These are phyloP conservation scores for Shinisaurus crocodilurus DNA, from an alignment of 2,113 vertebrate genomes.

Conservation along the genomic window DNA sequence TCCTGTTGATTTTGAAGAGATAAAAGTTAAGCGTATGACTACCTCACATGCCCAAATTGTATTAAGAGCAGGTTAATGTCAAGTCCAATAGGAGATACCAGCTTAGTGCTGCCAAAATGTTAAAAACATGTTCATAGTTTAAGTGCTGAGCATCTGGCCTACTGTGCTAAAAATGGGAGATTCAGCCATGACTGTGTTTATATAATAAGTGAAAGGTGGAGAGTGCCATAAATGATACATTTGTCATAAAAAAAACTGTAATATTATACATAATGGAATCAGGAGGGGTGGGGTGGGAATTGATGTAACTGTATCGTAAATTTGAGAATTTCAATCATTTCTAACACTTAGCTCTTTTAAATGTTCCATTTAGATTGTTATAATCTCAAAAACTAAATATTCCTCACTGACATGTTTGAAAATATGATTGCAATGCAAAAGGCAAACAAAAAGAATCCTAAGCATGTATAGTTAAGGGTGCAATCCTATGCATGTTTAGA, in stretches of 20 bases:
- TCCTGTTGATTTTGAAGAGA: background rate
- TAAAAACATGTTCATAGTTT: background rate
- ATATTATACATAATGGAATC: background rate
- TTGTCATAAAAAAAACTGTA: background rate
- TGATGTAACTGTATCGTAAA: background rate
- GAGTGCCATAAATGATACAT: background rate
- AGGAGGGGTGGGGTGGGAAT: background rate
- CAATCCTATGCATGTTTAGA: background rate
- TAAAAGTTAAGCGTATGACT: background rate
- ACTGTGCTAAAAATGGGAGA: background rate
- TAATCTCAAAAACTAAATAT: background rate
- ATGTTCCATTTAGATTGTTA: background rate
- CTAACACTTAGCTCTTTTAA: background rate
- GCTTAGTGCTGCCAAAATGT: background rate
- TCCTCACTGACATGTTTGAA: background rate
- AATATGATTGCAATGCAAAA: background rate
- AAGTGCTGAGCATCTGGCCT: background rate
- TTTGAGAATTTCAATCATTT: background rate
- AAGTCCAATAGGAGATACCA: background rate
- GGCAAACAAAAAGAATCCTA: background rate
- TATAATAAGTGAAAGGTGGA: background rate
- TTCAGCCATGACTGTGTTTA: background rate
- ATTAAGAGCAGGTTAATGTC: background rate
- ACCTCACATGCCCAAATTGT: background rate
- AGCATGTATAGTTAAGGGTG: background rate